Evolutionary conservation across 2,888 invertebrate species (phyloP), one percentile per base, ranked within the genome.

Genomic region (Erebia palarica): DNA sequence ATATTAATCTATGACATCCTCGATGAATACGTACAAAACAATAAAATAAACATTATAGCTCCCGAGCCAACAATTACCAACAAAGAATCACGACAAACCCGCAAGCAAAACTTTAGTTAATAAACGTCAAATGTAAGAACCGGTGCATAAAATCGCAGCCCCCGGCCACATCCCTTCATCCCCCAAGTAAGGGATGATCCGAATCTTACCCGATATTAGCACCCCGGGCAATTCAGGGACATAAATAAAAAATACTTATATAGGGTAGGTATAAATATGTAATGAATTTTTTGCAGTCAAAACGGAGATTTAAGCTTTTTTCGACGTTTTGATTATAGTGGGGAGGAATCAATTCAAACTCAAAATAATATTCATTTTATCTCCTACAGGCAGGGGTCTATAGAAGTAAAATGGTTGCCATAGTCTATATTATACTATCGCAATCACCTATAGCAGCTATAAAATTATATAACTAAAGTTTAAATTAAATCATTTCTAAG

Each of bases 221-320:
- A 87, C 92, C 90, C 81, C 82, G 81, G 91, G 92, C 91, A 76
- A 87, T 84, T 82, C 85, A 82, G 82, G 77, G 82, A 85, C 79
- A 86, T 89, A 88, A 88, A 89, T 90, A 92, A 91, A 91, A 87
- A 91, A 90, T 85, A 87, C 88, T 88, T 90, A 91, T 88, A 80
- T 89, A 80, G 79, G 76, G 79, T 81, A 84, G 79, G 76, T 83
- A 85, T 86, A 86, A 86, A 86, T 87, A 86, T 85, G 79, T 84
- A 83, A 86, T 84, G 80, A 78, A 78, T 83, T 84, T 84, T 83
- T 68, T 63, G 7, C 66, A 65, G 59, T 36, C 51, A 51, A 68
- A 72, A 61, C 60, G 67, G 61, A 47, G 61, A 68, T 69, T 66
- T 58, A 53, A 55, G 70, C 68, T 61, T 72, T 76, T 69, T 65